Percentiles rank a stretch among this genome's conserved stretches.
These are phyloP conservation scores for Thera britannica DNA, from an alignment of 2,888 invertebrate genomes.

Conservation along the genomic window DNA sequence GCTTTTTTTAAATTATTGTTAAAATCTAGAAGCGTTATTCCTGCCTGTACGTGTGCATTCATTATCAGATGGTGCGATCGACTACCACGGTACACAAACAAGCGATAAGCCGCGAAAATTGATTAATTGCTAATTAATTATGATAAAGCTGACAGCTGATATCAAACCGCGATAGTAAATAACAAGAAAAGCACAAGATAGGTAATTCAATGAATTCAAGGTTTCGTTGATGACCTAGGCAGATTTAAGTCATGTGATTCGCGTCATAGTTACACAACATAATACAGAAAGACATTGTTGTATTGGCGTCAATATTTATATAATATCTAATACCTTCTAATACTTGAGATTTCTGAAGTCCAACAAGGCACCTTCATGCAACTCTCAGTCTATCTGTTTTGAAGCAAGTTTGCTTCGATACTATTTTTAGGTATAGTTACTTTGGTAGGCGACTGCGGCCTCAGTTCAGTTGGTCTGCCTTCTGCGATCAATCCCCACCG, in stretches of 20 bases:
- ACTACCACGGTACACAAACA: slow-evolving; percentile 41
- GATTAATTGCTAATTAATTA: slow-evolving; percentile 62
- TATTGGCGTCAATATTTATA: no score
- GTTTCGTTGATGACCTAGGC: background rate
- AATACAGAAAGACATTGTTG: no score
- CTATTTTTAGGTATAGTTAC: no score
- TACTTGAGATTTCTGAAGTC: no score
- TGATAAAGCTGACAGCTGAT: slow-evolving; percentile 53
- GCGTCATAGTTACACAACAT: background rate
- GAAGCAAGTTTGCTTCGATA: no score
- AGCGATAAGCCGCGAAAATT: slow-evolving; percentile 44
- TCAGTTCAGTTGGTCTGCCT: no score
- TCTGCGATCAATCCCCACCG: no score
- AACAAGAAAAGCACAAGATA: slow-evolving; percentile 44
- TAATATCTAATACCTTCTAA: no score
- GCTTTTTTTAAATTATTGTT: background rate
- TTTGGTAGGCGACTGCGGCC: no score
- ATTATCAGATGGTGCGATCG: slow-evolving; percentile 20
- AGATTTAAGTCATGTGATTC: background rate
- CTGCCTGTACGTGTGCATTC: background rate
- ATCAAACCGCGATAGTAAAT: slow-evolving; percentile 49
- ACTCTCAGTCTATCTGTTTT: no score
- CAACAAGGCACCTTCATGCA: no score
- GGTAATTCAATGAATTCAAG: slow-evolving; percentile 50
- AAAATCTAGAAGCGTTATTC: background rate